These are phyloP conservation scores for Battus philenor DNA, from an alignment of 1,140 invertebrate genomes.

Conservation along the genomic window DNA sequence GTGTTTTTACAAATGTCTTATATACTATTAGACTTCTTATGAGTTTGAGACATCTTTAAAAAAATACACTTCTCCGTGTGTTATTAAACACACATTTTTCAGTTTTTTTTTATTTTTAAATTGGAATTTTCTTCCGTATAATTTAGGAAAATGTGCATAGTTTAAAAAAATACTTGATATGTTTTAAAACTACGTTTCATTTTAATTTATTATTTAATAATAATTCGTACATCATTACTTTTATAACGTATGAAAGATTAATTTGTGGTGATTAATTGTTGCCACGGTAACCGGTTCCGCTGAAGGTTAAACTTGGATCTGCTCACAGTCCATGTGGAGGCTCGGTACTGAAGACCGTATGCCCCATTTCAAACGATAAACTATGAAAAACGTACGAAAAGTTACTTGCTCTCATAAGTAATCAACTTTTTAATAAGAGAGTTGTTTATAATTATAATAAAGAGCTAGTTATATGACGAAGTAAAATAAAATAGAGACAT, in stretches of 20 bases:
- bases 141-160: too few species aligned
- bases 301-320: conserved; percentile 59
- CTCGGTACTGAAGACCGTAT: conserved; percentile 27
- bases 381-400: conserved; percentile 5
- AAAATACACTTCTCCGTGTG: too few species aligned
- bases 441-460: conserved; percentile 19
- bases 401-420: conserved; percentile 1
- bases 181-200: too few species aligned
- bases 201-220: background rate
- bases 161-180: too few species aligned
- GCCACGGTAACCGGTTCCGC: conserved; percentile 46
- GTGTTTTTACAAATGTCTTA: too few species aligned
- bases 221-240: conserved; percentile 4
- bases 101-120: too few species aligned
- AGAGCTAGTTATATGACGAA: too few species aligned
- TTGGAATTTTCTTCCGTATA: too few species aligned
- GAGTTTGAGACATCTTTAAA: too few species aligned
- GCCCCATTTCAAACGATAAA: conserved; percentile 20
- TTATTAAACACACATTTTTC: too few species aligned
- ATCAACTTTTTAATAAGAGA: background rate
- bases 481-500: too few species aligned
- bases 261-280: conserved; percentile 69
- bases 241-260: conserved; percentile 49
- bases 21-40: too few species aligned
- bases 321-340: conserved; percentile 52